Conservation (phyloP, 2,113 vertebrate genomes). For the Alouatta palliata region DNA sequence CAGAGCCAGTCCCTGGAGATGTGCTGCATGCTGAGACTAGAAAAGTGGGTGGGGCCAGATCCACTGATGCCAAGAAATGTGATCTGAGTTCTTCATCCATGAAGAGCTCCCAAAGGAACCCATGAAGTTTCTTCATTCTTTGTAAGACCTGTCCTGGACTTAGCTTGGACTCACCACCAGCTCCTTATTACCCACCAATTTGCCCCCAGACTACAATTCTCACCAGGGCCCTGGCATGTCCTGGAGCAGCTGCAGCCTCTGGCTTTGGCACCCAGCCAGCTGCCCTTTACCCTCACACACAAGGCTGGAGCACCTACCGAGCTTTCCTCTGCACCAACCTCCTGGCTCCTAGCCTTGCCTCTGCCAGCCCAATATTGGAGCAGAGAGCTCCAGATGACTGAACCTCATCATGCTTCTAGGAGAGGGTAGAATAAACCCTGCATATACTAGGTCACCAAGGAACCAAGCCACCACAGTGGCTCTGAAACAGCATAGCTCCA, state of each 20-base stretch:
- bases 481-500: background rate
- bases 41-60: background rate
- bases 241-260: background rate
- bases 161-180: background rate
- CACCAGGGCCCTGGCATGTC: background rate
- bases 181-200: background rate
- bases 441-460: background rate
- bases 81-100: background rate
- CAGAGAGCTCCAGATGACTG: background rate
- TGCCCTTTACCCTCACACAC: background rate
- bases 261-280: background rate
- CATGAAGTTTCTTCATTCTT: background rate
- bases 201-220: background rate
- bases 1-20: background rate
- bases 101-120: background rate
- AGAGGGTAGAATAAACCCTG: background rate
- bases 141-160: background rate
- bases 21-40: background rate
- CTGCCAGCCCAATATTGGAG: background rate
- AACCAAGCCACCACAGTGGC: background rate
- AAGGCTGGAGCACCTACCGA: background rate
- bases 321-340: background rate
- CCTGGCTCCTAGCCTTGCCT: background rate
- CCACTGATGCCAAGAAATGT: background rate
- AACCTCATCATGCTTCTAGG: background rate